Conservation (phyloP, 37 sponge, comb jelly and placozoan genomes). For the Haliclona indistincta region DNA sequence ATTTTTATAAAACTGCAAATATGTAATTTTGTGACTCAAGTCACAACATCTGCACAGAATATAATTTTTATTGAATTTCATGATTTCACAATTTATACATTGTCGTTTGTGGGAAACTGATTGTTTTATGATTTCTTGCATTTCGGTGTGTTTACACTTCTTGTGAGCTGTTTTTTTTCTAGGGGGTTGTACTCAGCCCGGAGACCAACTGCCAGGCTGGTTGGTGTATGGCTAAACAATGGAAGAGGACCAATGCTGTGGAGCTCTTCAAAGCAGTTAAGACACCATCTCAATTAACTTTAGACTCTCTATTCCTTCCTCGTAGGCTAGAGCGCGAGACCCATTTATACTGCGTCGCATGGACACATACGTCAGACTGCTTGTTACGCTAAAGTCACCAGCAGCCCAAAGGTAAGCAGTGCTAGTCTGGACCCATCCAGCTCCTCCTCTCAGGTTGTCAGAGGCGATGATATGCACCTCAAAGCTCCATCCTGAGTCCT, state of each 20-base stretch:
- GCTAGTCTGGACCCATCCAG: not conserved
- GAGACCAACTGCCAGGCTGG: slow-evolving; percentile 41
- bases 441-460: not conserved
- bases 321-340: slow-evolving; percentile 25
- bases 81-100: too few species aligned
- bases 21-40: too few species aligned
- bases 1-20: too few species aligned
- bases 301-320: not conserved
- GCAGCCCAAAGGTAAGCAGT: not conserved
- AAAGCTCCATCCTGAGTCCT: slow-evolving; percentile 13
- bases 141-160: not conserved
- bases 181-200: slow-evolving; percentile 20
- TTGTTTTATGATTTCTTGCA: not conserved
- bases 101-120: not conserved
- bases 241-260: slow-evolving; percentile 13
- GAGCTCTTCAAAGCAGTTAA: slow-evolving; percentile 37
- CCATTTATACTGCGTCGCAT: slow-evolving; percentile 41
- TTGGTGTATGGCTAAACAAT: slow-evolving; percentile 36
- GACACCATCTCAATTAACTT: not conserved
- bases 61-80: too few species aligned
- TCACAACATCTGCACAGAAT: too few species aligned
- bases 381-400: too few species aligned
- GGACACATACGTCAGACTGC: slow-evolving; percentile 45
- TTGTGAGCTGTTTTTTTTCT: not conserved
- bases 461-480: slow-evolving; percentile 3